phyloP scores from a whole-genome alignment of 2,113 vertebrate species.

The Syngnathus scovelli region DNA sequence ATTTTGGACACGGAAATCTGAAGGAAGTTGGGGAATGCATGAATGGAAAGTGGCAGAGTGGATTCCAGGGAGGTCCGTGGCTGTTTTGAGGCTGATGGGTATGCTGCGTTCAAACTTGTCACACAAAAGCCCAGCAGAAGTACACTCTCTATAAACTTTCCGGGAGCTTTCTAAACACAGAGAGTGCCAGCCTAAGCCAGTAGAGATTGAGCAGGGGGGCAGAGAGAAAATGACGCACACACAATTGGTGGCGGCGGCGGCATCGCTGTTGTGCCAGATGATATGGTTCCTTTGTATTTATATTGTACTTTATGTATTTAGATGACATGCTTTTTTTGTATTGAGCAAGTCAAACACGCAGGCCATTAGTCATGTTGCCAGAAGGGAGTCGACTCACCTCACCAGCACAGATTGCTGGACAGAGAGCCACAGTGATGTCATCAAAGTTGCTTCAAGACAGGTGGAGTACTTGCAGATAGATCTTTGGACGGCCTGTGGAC shows the following conservation, averaged over 20 bases:
- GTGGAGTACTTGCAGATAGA: slow-evolving; percentile 2
- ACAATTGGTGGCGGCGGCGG: slow-evolving; percentile 17
- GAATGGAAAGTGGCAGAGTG: slow-evolving; percentile 72
- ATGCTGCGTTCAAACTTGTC: slow-evolving; percentile 76
- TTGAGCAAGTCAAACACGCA: slow-evolving; percentile 72
- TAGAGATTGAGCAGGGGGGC: slow-evolving; percentile 57
- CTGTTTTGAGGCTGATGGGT: slow-evolving; percentile 72
- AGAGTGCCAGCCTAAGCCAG: slow-evolving; percentile 70
- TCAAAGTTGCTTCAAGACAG: slow-evolving; percentile 55
- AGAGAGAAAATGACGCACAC: slow-evolving; percentile 60
- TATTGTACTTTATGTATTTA: slow-evolving; percentile 75
- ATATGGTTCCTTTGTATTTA: slow-evolving; percentile 71
- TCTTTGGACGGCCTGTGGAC: slow-evolving; percentile 3
- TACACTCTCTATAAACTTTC: slow-evolving; percentile 80
- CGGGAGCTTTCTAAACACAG: slow-evolving; percentile 76
- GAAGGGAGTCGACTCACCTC: slow-evolving; percentile 46
- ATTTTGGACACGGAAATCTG: slow-evolving; percentile 25
- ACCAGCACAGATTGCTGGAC: slow-evolving; percentile 45
- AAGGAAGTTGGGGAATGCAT: slow-evolving; percentile 47
- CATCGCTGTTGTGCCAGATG: slow-evolving; percentile 48
- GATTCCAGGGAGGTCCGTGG: slow-evolving; percentile 74
- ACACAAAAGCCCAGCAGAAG: slow-evolving; percentile 73
- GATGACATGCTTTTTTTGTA: slow-evolving; percentile 72
- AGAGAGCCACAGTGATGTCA: slow-evolving; percentile 36
- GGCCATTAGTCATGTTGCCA: slow-evolving; percentile 62